Conservation (phyloP, 2,113 vertebrate species). For the Chiloscyllium plagiosum region DNA sequence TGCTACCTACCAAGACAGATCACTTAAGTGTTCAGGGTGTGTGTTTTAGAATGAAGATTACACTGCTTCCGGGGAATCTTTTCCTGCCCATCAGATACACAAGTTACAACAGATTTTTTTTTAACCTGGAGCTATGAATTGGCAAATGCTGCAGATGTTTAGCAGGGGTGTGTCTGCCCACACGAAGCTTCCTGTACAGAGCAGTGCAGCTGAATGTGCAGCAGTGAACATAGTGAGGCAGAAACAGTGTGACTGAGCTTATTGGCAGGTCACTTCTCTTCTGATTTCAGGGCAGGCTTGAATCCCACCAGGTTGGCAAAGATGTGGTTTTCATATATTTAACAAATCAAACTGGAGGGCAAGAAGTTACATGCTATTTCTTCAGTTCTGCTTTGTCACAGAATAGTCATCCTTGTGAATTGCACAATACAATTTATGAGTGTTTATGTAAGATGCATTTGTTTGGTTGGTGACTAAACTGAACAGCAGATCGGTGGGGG, state of each 20-base stretch:
- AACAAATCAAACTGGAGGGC: neutral
- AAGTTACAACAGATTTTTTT: slow-evolving; percentile 54
- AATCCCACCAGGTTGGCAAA: neutral
- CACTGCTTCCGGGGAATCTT: slow-evolving; percentile 31
- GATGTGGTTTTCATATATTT: neutral
- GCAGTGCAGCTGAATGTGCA: neutral
- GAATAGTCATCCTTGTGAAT: neutral
- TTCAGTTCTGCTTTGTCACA: neutral
- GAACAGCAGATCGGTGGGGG: neutral
- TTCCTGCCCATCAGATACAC: slow-evolving; percentile 48
- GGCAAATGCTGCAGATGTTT: slow-evolving; percentile 62
- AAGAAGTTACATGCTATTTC: neutral
- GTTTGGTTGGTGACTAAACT: neutral
- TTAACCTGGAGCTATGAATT: slow-evolving; percentile 46
- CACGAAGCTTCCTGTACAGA: neutral
- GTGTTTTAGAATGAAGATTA: neutral
- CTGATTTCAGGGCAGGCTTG: neutral
- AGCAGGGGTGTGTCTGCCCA: slow-evolving; percentile 56
- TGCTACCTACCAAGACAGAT: too few species aligned
- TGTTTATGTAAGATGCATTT: neutral
- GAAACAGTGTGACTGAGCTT: neutral
- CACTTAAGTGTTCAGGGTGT: neutral
- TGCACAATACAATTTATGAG: neutral
- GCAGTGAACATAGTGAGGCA: neutral
- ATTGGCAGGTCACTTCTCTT: neutral